A percentile compares a stretch with the other conserved stretches of the same genome.
These are phyloP conservation scores for Muscidifurax raptorellus DNA, from an alignment of 1,140 invertebrate genomes.

Conservation along the genomic window DNA sequence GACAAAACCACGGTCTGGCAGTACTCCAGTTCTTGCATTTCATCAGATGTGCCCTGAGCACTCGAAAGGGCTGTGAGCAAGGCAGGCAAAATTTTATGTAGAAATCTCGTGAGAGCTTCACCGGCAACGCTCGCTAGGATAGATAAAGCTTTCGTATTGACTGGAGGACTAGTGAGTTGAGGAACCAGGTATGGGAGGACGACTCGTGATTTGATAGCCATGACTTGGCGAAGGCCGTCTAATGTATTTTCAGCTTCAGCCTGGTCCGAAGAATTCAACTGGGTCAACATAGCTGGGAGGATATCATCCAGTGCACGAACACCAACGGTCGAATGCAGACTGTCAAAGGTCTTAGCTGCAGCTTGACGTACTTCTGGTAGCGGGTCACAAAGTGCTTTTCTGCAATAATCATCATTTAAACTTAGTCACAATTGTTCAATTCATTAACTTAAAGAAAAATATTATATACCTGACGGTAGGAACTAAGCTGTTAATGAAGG, in stretches of 20 bases:
- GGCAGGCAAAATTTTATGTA: slow-evolving; percentile 93
- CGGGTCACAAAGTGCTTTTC: slow-evolving; percentile 94
- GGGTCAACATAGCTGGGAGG: slow-evolving; percentile 90
- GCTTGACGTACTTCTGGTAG: slow-evolving; percentile 94
- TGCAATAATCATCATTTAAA: slow-evolving; percentile 56
- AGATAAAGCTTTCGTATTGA: slow-evolving; percentile 95
- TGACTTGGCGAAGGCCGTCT: slow-evolving; percentile 96
- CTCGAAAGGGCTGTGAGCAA: slow-evolving; percentile 87
- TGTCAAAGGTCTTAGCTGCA: slow-evolving; percentile 97
- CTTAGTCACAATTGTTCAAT: slow-evolving; percentile 3
- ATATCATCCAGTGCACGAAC: slow-evolving; percentile 98
- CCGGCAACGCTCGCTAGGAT: slow-evolving; percentile 94
- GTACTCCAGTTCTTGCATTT: slow-evolving; percentile 90
- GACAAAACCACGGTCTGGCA: slow-evolving; percentile 95
- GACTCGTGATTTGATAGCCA: slow-evolving; percentile 96
- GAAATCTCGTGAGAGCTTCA: slow-evolving; percentile 91
- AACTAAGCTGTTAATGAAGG: slow-evolving; percentile 96
- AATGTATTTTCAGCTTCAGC: slow-evolving; percentile 89
- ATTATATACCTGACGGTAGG: slow-evolving; percentile 86
- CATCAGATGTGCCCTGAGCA: slow-evolving; percentile 82
- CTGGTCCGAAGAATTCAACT: slow-evolving; percentile 86
- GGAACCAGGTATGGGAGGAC: slow-evolving; percentile 97
- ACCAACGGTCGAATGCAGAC: slow-evolving; percentile 95
- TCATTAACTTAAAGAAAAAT: slow-evolving; percentile 52
- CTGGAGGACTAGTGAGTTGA: slow-evolving; percentile 89